A percentile compares a stretch with the other conserved stretches of the same genome.
Conservation (phyloP, 2,113 vertebrate species). For the Takifugu flavidus region DNA sequence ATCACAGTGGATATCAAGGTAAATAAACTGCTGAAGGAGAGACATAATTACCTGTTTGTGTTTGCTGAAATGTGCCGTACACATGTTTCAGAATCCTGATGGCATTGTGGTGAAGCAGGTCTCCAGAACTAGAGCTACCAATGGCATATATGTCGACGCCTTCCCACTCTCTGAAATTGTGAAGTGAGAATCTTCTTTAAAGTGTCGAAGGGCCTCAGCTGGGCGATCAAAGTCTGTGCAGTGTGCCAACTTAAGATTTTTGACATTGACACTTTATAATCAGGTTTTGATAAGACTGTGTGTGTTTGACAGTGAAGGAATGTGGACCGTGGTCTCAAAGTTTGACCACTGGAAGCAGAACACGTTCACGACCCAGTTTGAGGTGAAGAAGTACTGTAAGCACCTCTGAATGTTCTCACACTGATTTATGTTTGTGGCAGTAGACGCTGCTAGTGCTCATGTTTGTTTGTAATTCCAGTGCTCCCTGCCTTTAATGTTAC, state of each 20-base stretch:
- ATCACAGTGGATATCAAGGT: constrained; percentile 70
- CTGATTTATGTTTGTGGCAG: background rate
- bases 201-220: too few relatives aligned
- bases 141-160: constrained; percentile 42
- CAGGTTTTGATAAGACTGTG: background rate
- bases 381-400: constrained; percentile 77
- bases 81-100: constrained; percentile 63
- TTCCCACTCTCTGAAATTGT: constrained; percentile 58
- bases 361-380: constrained; percentile 64
- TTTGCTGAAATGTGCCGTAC: background rate
- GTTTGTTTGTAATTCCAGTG: constrained; percentile 46
- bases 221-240: too few relatives aligned
- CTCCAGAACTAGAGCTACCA: constrained; percentile 8
- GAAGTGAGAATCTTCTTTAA: constrained; percentile 53
- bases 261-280: too few relatives aligned
- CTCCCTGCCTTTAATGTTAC: constrained; percentile 78
- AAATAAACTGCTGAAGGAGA: background rate
- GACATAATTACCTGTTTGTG: background rate
- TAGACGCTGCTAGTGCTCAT: background rate
- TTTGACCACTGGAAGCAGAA: constrained; percentile 72
- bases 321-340: constrained; percentile 66
- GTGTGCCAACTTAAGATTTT: too few relatives aligned
- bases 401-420: background rate
- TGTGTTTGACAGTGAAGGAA: constrained; percentile 65
- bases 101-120: constrained; percentile 59